Base-by-base conservation (phyloP, 2,797 vertebrate species). In the Sylvilagus floridanus region DNA sequence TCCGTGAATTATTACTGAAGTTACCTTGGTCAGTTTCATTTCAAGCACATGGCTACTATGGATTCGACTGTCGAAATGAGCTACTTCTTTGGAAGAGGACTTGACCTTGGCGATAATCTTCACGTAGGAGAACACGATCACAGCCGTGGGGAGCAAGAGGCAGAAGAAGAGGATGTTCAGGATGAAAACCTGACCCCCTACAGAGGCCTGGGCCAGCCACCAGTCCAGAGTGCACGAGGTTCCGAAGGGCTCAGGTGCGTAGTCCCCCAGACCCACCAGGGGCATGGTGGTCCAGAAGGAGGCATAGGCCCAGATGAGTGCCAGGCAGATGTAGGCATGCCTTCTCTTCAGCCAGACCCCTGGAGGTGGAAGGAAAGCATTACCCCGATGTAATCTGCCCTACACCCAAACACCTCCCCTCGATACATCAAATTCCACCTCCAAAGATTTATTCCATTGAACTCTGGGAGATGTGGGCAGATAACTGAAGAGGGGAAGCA, bases 141-240 rank as follows among this genome's bases (percentile, higher is more conserved):
- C 98, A 0, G 96, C 97, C 0, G 99, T 98, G 54, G 99, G 99
- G 32, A 99, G 97, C 96, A 99, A 32, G 68, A 99, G 99, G 96
- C 99, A 99, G 98, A 99, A 99, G 98, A 99, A 98, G 68, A 99
- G 98, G 90, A 99, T 99, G 96, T 98, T 97, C 98, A 99, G 94
- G 96, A 99, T 98, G 88, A 99, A 99, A 94, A 97, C 98, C 97
- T 99, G 99, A 57, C 99, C 99, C 0, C 98, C 98, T 62, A 99
- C 97, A 0, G 99, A 99, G 42, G 99, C 98, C 97, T 99, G 99
- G 0, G 99, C 99, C 96, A 99, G 98, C 99, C 99, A 99, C 99
- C 99, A 99, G 98, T 99, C 99, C 98, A 99, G 96, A 0, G 99
- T 99, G 97, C 99, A 99, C 5, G 99, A 99, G 30, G 99, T 99